Evolutionary conservation across 2,113 vertebrate species (phyloP), one percentile per base, ranked within the genome.

Genomic region (Tetrax tetrax): DNA sequence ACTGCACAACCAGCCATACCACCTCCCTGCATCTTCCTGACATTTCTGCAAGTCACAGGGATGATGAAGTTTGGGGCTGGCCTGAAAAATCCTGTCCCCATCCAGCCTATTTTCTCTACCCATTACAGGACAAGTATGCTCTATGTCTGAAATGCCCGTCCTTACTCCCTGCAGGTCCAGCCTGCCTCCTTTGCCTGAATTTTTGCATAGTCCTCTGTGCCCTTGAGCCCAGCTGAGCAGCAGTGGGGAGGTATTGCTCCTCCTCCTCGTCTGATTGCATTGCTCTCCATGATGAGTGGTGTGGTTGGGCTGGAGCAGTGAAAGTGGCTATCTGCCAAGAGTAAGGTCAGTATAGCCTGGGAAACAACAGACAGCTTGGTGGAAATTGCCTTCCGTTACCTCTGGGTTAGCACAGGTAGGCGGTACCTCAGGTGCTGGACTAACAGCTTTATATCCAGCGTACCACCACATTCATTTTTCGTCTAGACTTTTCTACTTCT

Each of bases 161-260:
- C 70, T 82, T 28, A 51, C 31, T 76, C 47, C 31, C 23, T 57
- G 37, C 20, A 70, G 50, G 78, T 83, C 45, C 50, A 90, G 74
- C 31, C 43, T 54, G 54, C 57, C 35, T 11, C 19, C 24, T 93
- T 72, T 45, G 37, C 71, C 63, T 93, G 54, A 31, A 37, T 63
- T 69, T 87, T 37, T 57, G n/a, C 23, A 21, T 33, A 87, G 92
- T 90, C 68, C 83, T 83, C 68, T 48, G 29, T 86, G 90, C 8
- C 88, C 94, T 93, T 95, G 92, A 95, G 92, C 72, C 90, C 83
- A 78, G 86, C 86, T 88, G 79, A 43, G 43, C 24, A 85, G 87
- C 79, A 33, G 75, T 43, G 33, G 75, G 45, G 54, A 90, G 66
- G 60, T 56, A 75, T 24, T 7, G 88, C 89, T 95, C 89, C 91